These are phyloP conservation scores for Amphilophus citrinellus DNA, from an alignment of 2,113 vertebrate genomes.

Conservation along the genomic window DNA sequence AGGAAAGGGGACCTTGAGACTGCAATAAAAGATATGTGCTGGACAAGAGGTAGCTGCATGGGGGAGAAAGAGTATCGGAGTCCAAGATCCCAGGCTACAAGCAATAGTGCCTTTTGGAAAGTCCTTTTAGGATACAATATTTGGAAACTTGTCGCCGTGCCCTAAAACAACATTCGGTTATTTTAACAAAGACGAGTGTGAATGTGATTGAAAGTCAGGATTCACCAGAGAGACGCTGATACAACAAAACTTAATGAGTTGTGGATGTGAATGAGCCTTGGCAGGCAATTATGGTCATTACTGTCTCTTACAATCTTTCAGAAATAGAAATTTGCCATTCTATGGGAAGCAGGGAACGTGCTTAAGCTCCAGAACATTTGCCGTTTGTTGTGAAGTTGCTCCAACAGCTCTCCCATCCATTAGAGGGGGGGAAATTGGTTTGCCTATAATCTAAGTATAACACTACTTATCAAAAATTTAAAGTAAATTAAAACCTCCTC, in stretches of 20 bases:
- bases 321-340: slow-evolving; percentile 50
- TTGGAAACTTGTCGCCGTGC: neutral
- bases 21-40: neutral
- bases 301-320: slow-evolving; percentile 59
- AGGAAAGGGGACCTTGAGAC: slow-evolving; percentile 9
- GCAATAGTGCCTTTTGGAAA: neutral
- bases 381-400: slow-evolving; percentile 60
- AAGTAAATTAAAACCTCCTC: slow-evolving; percentile 66
- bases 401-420: slow-evolving; percentile 50
- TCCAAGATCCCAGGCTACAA: neutral
- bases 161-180: neutral
- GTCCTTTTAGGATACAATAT: neutral
- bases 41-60: neutral
- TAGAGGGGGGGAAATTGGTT: slow-evolving; percentile 47
- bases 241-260: slow-evolving; percentile 55
- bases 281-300: slow-evolving; percentile 73
- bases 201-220: slow-evolving; percentile 15
- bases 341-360: slow-evolving; percentile 26
- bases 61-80: neutral
- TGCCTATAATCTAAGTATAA: slow-evolving; percentile 70
- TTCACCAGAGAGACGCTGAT: slow-evolving; percentile 26
- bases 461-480: slow-evolving; percentile 67
- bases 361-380: slow-evolving; percentile 47
- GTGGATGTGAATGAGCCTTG: slow-evolving; percentile 57
- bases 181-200: neutral